A percentile compares a stretch with the other conserved stretches of the same genome.
phyloP scores from a whole-genome alignment of 2,888 invertebrate genomes.

The Pollenia griseotomentosa region DNA sequence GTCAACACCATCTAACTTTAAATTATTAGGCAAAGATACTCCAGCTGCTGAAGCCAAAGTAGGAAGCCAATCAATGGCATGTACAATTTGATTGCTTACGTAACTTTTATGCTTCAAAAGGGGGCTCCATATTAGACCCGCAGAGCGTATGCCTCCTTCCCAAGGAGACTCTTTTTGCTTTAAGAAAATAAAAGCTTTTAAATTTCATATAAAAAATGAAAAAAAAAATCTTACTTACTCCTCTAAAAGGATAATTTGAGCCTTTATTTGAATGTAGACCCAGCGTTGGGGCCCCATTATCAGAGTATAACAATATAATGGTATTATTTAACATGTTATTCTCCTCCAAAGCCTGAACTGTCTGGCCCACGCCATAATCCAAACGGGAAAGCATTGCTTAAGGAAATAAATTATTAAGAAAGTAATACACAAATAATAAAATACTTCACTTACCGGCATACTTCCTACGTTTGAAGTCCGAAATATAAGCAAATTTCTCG shows the following conservation, averaged over 20 bases:
- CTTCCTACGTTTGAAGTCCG: conserved; percentile 87
- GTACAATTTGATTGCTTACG: conserved; percentile 88
- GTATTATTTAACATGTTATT: conserved; percentile 92
- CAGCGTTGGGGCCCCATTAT: conserved; percentile 93
- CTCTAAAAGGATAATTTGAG: conserved; percentile 92
- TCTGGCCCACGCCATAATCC: conserved; percentile 92
- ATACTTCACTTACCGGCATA: conserved; percentile 87
- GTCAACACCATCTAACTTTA: conserved; percentile 88
- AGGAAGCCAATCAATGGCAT: conserved; percentile 94
- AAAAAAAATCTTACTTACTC: conserved; percentile 85
- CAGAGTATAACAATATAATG: conserved; percentile 93
- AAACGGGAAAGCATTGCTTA: conserved; percentile 93
- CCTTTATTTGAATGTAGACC: conserved; percentile 90
- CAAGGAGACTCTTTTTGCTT: conserved; percentile 91
- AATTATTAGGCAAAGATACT: conserved; percentile 75
- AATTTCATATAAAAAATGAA: neutral
- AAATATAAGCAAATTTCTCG: conserved; percentile 88
- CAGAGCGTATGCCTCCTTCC: conserved; percentile 93
- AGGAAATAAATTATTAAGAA: neutral
- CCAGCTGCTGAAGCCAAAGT: conserved; percentile 86
- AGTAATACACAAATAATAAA: neutral
- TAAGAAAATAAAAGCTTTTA: neutral
- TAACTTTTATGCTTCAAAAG: conserved; percentile 85
- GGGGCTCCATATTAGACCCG: conserved; percentile 91
- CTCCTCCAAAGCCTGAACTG: conserved; percentile 88